Evolutionary conservation across 2,113 vertebrate species (phyloP).

Genomic region (Donacobius atricapilla): DNA sequence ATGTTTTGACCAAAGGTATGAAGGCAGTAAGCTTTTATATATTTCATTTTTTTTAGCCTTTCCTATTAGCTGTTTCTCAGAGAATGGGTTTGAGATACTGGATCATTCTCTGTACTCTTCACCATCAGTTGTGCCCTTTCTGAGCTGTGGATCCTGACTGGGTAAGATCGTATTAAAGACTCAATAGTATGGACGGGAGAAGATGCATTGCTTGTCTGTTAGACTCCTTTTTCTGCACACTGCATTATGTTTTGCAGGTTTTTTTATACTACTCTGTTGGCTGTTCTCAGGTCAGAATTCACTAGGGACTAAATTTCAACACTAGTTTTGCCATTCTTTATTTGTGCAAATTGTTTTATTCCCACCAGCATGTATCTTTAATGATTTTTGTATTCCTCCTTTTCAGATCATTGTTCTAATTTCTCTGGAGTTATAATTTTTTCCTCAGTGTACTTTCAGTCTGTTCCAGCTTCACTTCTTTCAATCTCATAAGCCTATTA

Average conservation of each 20-base stretch:
- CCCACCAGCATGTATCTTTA: not conserved
- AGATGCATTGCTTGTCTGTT: not conserved
- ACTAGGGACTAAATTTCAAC: not conserved
- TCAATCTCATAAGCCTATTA: not conserved
- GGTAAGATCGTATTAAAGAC: not conserved
- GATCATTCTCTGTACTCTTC: not conserved
- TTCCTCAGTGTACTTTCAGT: not conserved
- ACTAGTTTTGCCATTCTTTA: not conserved
- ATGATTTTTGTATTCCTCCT: not conserved
- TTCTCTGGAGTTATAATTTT: not conserved
- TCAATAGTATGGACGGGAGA: not conserved
- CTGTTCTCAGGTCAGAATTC: not conserved
- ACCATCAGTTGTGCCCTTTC: not conserved
- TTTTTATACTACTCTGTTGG: not conserved
- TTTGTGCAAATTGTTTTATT: not conserved
- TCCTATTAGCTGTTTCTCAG: not conserved
- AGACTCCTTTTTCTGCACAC: not conserved
- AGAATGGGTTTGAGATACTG: not conserved
- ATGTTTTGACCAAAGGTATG: not conserved
- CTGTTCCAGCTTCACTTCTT: not conserved
- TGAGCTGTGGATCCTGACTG: not conserved
- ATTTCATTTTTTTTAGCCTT: not conserved
- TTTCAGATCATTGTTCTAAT: not conserved
- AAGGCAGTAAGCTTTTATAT: not conserved
- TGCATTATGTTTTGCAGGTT: not conserved